These are phyloP conservation scores for Pachyseris speciosa DNA, from an alignment of 64 coral and sea anemone species.

Conservation along the genomic window DNA sequence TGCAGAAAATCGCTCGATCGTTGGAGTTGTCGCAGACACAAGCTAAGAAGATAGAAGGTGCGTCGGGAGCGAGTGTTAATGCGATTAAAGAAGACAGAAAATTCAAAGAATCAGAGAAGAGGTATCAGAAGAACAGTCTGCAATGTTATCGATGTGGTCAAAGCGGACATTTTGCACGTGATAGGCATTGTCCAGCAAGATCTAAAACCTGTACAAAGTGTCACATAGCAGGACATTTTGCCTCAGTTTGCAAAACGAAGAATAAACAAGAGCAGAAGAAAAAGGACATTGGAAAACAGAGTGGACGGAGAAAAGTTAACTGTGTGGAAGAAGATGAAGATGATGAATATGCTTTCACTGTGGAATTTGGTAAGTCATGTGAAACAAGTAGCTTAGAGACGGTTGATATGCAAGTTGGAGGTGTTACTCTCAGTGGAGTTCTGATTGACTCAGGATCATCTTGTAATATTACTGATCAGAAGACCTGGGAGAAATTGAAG, in stretches of 20 bases:
- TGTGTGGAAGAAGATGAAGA: conserved; percentile 4
- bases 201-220: conserved; percentile 19
- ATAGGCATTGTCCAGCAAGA: conserved; percentile 4
- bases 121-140: neutral
- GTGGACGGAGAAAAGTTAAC: neutral
- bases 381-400: neutral
- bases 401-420: neutral
- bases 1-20: neutral
- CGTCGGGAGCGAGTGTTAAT: neutral
- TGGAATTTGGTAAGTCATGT: neutral
- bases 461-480: conserved; percentile 59
- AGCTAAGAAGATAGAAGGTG: neutral
- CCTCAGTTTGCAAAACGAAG: conserved; percentile 6
- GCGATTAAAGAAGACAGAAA: neutral
- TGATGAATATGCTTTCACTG: conserved; percentile 57
- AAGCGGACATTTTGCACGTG: conserved; percentile 9
- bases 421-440: conserved; percentile 29
- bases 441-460: conserved; percentile 73
- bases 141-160: conserved; percentile 16
- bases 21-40: neutral
- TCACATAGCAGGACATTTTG: conserved; percentile 27
- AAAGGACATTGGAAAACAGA: neutral
- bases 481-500: conserved; percentile 52
- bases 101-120: neutral
- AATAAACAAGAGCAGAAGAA: neutral